Base-by-base conservation (phyloP, 2,113 vertebrate species). In the Esox niger region DNA sequence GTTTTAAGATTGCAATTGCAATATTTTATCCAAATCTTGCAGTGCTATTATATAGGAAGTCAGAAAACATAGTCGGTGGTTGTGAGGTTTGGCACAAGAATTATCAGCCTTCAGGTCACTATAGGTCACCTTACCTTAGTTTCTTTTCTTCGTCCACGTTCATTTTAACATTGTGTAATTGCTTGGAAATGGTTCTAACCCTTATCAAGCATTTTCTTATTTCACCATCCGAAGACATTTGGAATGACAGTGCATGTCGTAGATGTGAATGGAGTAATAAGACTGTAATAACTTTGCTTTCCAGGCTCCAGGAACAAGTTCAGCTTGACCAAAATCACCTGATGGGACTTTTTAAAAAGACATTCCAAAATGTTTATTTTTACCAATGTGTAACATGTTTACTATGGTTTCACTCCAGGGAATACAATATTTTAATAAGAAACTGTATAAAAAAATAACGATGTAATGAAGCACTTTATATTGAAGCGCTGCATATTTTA, bases 261-360 rank as follows among this genome's bases (percentile, higher is more conserved):
- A 64, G n/a, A 78, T 59, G 62, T 64, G 58, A 65, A 78, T 67
- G 70, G 87, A 75, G 88, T 91, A 92, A 88, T 90, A 82, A 85
- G 66, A 78, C 60, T 59, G 75, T 66, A 64, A 86, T 89, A 66
- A 88, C 88, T 93, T 91, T 93, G 92, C 92, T 89, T 94, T 91
- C 83, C 93, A 98, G 96, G 96, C 95, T 90, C 94, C 95, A 77
- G 96, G 96, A 92, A 91, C 95, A 90, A 97, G 94, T 92, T 96
- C 95, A 88, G 94, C 95, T 94, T 98, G 95, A 98, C 94, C 90
- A 85, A 92, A 93, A 92, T 90, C 90, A 91, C 89, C 88, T 92
- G 85, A 88, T 88, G 93, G 95, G 94, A 94, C 94, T 93, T 93
- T 83, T 86, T 85, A 91, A 91, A 23, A 76, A 97, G 94, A 98